phyloP scores from a whole-genome alignment of 1,140 invertebrate species.

The Pemphigus obesinymphae region DNA sequence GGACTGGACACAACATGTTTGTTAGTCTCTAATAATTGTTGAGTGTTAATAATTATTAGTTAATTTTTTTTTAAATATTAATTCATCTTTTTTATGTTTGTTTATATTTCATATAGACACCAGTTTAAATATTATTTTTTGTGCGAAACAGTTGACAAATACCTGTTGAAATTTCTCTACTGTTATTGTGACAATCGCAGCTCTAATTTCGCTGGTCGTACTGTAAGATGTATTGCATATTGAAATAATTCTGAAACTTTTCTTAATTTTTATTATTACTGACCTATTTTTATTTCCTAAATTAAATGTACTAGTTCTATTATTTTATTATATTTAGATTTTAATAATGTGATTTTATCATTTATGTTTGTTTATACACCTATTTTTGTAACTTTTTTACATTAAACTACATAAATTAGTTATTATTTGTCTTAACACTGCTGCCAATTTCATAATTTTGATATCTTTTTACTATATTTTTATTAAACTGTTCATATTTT shows the following conservation, averaged over 20 bases:
- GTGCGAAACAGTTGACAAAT: too few species aligned
- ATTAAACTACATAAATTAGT: not conserved
- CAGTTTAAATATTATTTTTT: too few species aligned
- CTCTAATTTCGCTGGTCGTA: too few species aligned
- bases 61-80: too few species aligned
- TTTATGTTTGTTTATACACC: constrained; percentile 40
- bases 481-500: not conserved
- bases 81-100: too few species aligned
- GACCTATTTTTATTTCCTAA: not conserved
- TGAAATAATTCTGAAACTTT: not conserved
- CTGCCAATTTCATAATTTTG: not conserved
- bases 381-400: not conserved
- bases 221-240: not conserved
- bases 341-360: not conserved
- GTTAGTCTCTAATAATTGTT: too few species aligned
- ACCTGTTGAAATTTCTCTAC: too few species aligned
- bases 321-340: not conserved
- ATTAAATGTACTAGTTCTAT: not conserved
- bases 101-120: too few species aligned
- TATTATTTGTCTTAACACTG: constrained; percentile 23
- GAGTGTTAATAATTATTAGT: too few species aligned
- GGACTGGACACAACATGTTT: too few species aligned
- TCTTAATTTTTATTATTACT: not conserved
- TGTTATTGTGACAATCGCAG: too few species aligned
- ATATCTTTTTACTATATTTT: constrained; percentile 3